Base-by-base conservation (phyloP, 2,888 invertebrate genomes). In the Glaucopsyche alexis region DNA sequence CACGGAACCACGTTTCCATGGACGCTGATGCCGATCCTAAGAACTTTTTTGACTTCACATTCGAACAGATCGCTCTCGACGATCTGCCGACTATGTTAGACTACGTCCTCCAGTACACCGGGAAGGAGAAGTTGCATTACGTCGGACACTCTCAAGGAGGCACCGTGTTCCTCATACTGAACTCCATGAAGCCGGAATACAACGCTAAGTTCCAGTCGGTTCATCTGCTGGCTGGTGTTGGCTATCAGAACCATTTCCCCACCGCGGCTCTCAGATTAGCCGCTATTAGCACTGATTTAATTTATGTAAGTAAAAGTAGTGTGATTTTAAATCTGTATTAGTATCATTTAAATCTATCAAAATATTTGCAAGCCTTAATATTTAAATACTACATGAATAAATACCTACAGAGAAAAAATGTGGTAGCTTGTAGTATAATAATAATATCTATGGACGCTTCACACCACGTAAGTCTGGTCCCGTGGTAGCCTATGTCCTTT, bases 1-100 rank as follows among this genome's bases (percentile, higher is more conserved):
- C 95, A 0, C 93, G 94, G 42, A 88, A 85, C 1, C 97, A 97
- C 80, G 72, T 80, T 9, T 77, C 78, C 2, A 75, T 90, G 2
- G 77, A 89, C 75, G 87, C 89, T 6, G 84, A 89, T 49, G 73
- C 81, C 6, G 76, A 87, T 3, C 85, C 81, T 65, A 71, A 66
- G 0, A 49, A 78, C 0, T 91, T 91, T 79, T 90, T 88, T 78
- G 81, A 90, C 77, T 90, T 88, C 76, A 82, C 82, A 11, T 90
- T 83, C 74, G 88, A 91, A 77, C 87, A 91, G 71, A 88, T 91
- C 9, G 91, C 85, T 5, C 74, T 80, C 2, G 75, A 78, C 16
- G 91, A 91, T 72, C 50, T 90, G 0, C 81, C 90, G 2, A 81
- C 86, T 0, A 87, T 87, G 84, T 84, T 90, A 0, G 89, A 90